Evolutionary conservation across 2,797 vertebrate genomes (phyloP).

Genomic region (Ctenosaura bakeri): DNA sequence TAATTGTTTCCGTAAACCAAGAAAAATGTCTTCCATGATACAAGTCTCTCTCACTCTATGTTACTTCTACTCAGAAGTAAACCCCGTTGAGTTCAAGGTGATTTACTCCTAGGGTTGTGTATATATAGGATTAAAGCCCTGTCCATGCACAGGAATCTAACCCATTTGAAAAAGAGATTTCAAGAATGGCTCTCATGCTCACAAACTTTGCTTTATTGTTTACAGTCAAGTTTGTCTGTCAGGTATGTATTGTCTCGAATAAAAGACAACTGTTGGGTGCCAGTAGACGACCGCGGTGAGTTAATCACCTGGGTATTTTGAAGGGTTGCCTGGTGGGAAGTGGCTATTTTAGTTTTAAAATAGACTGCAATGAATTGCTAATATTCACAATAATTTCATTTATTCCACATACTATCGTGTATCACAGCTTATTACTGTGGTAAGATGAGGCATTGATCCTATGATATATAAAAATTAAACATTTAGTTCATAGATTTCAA

Average conservation of each 20-base stretch:
- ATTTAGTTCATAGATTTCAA: background rate
- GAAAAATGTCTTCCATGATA: background rate
- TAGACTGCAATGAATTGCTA: conserved; percentile 41
- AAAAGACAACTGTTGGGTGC: conserved; percentile 47
- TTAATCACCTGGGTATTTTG: conserved; percentile 54
- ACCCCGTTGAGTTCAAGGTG: background rate
- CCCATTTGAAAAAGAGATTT: background rate
- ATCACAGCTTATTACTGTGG: conserved; percentile 37
- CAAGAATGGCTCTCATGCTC: conserved; percentile 2
- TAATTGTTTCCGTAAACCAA: background rate
- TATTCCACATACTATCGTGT: background rate
- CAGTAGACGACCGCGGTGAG: conserved; percentile 44
- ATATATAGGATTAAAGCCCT: background rate
- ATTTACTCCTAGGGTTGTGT: background rate
- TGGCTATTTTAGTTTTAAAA: conserved; percentile 55
- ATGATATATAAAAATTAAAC: conserved; percentile 14
- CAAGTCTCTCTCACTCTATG: too few species aligned
- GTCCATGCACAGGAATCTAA: background rate
- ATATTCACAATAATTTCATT: conserved; percentile 50
- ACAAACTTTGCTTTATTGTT: conserved; percentile 30
- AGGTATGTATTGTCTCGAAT: conserved; percentile 23
- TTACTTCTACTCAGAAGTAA: background rate
- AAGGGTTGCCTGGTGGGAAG: conserved; percentile 14
- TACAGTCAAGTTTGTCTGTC: background rate
- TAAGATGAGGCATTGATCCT: conserved; percentile 13